These are phyloP conservation scores for Ericerus pela DNA, from an alignment of 1,140 invertebrate genomes.

Conservation along the genomic window DNA sequence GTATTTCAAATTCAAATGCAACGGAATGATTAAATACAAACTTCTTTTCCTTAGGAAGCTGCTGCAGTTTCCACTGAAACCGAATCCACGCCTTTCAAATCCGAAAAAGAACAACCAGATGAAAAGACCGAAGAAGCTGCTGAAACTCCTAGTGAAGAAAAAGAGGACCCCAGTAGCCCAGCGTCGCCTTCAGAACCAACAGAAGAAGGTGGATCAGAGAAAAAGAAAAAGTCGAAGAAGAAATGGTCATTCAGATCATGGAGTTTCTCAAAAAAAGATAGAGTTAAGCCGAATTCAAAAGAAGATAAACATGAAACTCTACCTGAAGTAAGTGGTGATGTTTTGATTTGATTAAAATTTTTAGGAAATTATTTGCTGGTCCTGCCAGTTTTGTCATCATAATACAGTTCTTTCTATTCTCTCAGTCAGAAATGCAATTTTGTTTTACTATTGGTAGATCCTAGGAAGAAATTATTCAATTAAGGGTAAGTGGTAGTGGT, in stretches of 20 bases:
- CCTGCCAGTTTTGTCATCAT: no score
- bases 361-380: no score
- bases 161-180: not conserved
- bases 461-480: no score
- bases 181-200: constrained; percentile 21
- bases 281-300: constrained; percentile 46
- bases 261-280: constrained; percentile 69
- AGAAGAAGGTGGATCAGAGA: constrained; percentile 39
- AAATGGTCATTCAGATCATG: constrained; percentile 74
- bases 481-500: no score
- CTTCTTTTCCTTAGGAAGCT: no score
- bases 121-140: constrained; percentile 33
- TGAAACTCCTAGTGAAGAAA: constrained; percentile 29
- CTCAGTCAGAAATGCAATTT: no score
- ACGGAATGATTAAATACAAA: no score
- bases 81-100: constrained; percentile 29
- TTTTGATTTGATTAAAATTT: no score
- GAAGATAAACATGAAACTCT: constrained; percentile 5
- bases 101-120: constrained; percentile 31
- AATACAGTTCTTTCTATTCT: no score
- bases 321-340: not conserved
- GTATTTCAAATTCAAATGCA: no score
- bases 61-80: constrained; percentile 12
- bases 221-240: constrained; percentile 70
- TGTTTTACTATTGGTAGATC: no score